phyloP scores from a whole-genome alignment of 2,113 vertebrate genomes.

The Steatornis caripensis region DNA sequence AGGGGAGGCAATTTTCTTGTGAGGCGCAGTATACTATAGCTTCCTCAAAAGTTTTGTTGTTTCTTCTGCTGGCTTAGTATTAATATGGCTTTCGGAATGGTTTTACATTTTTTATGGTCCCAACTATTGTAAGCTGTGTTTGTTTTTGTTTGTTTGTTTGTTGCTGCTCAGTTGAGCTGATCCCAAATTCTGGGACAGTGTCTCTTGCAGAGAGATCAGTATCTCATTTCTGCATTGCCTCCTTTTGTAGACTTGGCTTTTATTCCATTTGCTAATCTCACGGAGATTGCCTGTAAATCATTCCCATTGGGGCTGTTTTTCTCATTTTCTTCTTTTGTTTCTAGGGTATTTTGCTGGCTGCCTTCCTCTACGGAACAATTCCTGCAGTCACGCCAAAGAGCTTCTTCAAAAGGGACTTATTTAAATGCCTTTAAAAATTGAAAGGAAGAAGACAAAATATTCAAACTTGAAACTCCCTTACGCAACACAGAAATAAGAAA shows the following conservation, averaged over 20 bases:
- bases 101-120: background rate
- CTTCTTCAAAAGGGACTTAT: background rate
- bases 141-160: background rate
- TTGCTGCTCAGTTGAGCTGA: background rate
- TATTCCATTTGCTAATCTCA: background rate
- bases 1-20: background rate
- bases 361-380: background rate
- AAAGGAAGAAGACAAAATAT: background rate
- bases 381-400: background rate
- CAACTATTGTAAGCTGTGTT: background rate
- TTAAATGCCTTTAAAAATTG: background rate
- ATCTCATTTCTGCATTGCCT: background rate
- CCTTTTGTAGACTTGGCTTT: slow-evolving; percentile 3
- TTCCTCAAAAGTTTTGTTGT: background rate
- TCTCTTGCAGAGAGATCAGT: slow-evolving; percentile 5
- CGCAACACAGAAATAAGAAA: background rate
- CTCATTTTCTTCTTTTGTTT: slow-evolving; percentile 32
- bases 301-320: background rate
- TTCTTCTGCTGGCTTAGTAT: background rate
- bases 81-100: background rate
- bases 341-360: slow-evolving; percentile 7
- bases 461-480: background rate
- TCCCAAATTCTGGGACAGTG: background rate
- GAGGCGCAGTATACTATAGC: background rate
- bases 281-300: slow-evolving; percentile 3